These are phyloP conservation scores for Merluccius polli DNA, from an alignment of 2,797 vertebrate species.

Conservation along the genomic window DNA sequence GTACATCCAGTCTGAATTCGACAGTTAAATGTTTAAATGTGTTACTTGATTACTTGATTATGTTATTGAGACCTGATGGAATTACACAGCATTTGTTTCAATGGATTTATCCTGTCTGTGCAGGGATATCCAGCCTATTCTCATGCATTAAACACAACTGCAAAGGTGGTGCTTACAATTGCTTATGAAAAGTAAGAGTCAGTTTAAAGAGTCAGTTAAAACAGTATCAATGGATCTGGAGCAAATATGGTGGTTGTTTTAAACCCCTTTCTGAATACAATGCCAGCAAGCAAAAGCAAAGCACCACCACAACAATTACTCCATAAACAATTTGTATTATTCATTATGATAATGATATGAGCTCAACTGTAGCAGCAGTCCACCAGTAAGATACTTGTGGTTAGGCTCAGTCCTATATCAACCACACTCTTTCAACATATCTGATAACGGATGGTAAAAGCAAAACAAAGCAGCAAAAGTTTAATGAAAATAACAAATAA, in stretches of 20 bases:
- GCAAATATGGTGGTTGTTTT: slow-evolving; percentile 37
- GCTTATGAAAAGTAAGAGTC: neutral
- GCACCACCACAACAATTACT: slow-evolving; percentile 42
- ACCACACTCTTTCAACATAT: neutral
- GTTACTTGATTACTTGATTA: neutral
- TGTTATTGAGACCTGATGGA: no score
- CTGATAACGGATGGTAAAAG: neutral
- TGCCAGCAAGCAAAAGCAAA: slow-evolving; percentile 52
- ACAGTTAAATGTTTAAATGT: neutral
- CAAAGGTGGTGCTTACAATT: neutral
- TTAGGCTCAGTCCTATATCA: neutral
- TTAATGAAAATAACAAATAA: neutral
- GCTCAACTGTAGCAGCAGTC: neutral
- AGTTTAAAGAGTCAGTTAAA: neutral
- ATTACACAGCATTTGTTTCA: neutral
- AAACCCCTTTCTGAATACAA: slow-evolving; percentile 37
- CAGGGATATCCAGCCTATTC: neutral
- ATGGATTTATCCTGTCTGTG: neutral
- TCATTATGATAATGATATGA: slow-evolving; percentile 35
- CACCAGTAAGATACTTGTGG: neutral
- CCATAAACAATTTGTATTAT: slow-evolving; percentile 49
- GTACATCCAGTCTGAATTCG: neutral
- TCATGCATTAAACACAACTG: neutral
- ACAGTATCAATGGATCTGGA: slow-evolving; percentile 38
- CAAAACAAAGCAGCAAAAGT: neutral